Percentiles rank a stretch among this genome's conserved stretches.
These are phyloP conservation scores for Scaptomyza parva DNA, from an alignment of 2,888 invertebrate genomes.

Conservation along the genomic window DNA sequence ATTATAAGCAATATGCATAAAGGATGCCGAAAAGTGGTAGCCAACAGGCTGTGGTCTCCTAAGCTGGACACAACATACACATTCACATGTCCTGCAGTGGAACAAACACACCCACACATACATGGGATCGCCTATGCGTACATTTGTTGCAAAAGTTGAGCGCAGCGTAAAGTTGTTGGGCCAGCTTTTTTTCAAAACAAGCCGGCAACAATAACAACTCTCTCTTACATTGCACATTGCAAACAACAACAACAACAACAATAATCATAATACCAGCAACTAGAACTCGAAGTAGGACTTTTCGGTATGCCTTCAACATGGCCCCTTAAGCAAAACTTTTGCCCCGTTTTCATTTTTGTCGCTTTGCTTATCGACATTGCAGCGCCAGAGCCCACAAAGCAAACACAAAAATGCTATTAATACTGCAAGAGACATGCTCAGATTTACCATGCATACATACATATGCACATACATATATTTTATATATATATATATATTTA, in stretches of 20 bases:
- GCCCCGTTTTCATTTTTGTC: constrained; percentile 24
- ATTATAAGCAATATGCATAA: constrained; percentile 72
- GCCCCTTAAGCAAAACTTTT: constrained; percentile 24
- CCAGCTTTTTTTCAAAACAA: constrained; percentile 64
- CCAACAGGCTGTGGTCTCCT: constrained; percentile 40
- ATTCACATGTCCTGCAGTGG: constrained; percentile 33
- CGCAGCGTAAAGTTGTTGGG: constrained; percentile 64
- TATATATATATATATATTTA: not conserved
- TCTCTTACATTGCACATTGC: no score
- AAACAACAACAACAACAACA: constrained; percentile 27
- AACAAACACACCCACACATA: constrained; percentile 13
- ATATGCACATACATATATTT: not conserved
- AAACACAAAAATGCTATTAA: constrained; percentile 70
- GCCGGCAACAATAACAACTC: constrained; percentile 43
- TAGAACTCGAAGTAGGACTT: constrained; percentile 35
- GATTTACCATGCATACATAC: not conserved
- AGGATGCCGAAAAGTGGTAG: constrained; percentile 21
- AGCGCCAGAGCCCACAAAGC: constrained; percentile 42
- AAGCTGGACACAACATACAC: constrained; percentile 40
- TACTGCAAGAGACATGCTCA: constrained; percentile 27
- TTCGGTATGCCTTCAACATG: constrained; percentile 34
- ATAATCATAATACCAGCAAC: constrained; percentile 30
- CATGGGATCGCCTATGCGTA: constrained; percentile 16
- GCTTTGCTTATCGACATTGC: constrained; percentile 44
- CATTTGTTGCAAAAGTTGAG: constrained; percentile 60